Evolutionary conservation across 2,797 vertebrate species (phyloP).

Genomic region (Pangasius macronema): DNA sequence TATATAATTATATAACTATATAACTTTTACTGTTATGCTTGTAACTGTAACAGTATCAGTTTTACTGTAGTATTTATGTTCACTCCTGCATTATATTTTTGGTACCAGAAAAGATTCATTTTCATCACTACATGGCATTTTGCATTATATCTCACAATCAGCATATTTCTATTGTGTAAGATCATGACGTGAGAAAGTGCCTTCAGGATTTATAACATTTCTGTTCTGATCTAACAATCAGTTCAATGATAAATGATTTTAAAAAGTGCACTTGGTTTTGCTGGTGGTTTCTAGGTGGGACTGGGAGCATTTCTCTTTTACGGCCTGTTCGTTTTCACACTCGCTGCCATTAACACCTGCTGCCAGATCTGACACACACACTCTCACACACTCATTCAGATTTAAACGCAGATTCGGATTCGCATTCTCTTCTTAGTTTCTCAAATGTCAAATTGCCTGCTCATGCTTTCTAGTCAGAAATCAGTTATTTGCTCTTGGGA

Average conservation of each 20-base stretch:
- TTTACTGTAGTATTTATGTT: not conserved
- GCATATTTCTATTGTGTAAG: not conserved
- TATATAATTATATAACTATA: not conserved
- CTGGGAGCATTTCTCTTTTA: slow-evolving; percentile 24
- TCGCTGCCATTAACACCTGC: slow-evolving; percentile 36
- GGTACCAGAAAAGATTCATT: not conserved
- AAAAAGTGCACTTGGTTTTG: not conserved
- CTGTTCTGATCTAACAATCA: too few species aligned
- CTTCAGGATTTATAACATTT: not conserved
- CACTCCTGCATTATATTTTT: not conserved
- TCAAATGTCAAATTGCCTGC: not conserved
- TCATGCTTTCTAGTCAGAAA: not conserved
- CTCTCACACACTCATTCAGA: slow-evolving; percentile 30
- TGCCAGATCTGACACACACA: slow-evolving; percentile 18
- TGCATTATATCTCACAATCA: not conserved
- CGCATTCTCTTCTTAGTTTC: not conserved
- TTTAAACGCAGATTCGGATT: slow-evolving; percentile 25
- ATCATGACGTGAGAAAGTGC: not conserved
- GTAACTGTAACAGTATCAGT: not conserved
- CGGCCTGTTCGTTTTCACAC: slow-evolving; percentile 29
- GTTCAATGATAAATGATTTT: not conserved
- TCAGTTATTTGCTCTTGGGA: not conserved
- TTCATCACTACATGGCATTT: too few species aligned
- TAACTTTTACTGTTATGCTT: not conserved
- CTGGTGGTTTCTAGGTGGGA: slow-evolving; percentile 51